Evolutionary conservation across 2,888 invertebrate species (phyloP), one percentile per base, ranked within the genome.

Genomic region (Catocala sponsa): DNA sequence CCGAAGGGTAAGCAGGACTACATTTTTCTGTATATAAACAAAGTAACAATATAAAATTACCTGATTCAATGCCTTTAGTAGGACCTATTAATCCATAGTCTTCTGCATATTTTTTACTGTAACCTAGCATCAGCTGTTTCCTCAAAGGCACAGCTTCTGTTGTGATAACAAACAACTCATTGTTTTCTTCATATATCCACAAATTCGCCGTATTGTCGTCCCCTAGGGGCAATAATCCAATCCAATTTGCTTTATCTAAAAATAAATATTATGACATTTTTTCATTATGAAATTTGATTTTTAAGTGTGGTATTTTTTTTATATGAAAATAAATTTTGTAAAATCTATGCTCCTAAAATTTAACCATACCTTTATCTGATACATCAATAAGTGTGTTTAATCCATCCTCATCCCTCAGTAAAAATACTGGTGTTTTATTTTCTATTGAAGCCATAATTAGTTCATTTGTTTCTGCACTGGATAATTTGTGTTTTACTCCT

Each of bases 241-340:
- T 78, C 91, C 91, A 91, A 67, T 90, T 91, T 11, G 88, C 85
- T 82, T 89, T 90, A 72, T 91, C 91, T 91, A 71, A 38, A 74
- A 69, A 56, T 42, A 49, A 4, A 25, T 9, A 9, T 38, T 9
- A 33, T 6, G n/a, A 33, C 5, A 47, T 9, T 15, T 15, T 6
- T 0, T 15, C 12, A 15, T 9, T 25, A 25, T 2, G 25, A 25
- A 25, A 25, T 25, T 25, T 2, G 25, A 25, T 25, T 25, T 15
- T 25, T 25, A 25, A 25, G 4, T 25, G 25, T 25, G 25, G 1
- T 25, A 25, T 25, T 2, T 25, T 15, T 25, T 25, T 25, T 25
- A 25, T 25, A 25, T 25, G 25, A 25, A 25, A 1, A 2, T 1
- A 25, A 25, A 15, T 1, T 2, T 15, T 15, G 15, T 15, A 15